Evolutionary conservation across 1,140 invertebrate genomes (phyloP).

Genomic region (Akabosia matsudoensis): DNA sequence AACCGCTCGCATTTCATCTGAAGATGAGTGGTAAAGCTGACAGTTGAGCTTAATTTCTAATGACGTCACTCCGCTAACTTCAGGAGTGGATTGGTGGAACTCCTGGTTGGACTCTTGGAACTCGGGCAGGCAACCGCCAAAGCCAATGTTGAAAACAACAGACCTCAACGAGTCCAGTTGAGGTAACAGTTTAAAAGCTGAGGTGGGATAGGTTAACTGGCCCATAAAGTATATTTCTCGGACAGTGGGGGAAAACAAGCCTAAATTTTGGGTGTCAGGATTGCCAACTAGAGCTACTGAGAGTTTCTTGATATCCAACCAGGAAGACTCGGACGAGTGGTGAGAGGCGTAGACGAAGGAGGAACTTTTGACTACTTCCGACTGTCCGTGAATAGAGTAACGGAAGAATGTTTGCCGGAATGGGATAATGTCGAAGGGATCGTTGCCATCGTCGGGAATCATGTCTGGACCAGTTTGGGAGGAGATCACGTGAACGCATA

Average conservation of each 20-base stretch:
- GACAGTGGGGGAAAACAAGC: not conserved
- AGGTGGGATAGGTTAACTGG: not conserved
- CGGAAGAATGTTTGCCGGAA: conserved; percentile 17
- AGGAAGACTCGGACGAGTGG: not conserved
- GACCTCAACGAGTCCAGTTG: not conserved
- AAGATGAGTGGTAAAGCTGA: not conserved
- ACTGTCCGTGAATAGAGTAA: not conserved
- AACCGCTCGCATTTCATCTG: not conserved
- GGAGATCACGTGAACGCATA: not conserved
- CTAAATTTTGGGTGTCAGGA: not conserved
- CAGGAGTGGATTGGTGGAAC: not conserved
- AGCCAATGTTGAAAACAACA: not conserved
- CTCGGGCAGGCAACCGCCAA: not conserved
- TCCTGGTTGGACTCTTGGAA: not conserved
- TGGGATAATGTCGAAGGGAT: not conserved
- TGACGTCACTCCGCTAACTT: not conserved
- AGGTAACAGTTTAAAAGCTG: not conserved
- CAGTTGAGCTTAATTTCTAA: not conserved
- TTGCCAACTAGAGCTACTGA: not conserved
- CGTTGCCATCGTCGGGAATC: not conserved
- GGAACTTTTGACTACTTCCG: not conserved
- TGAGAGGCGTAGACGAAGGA: conserved; percentile 4
- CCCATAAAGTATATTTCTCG: not conserved
- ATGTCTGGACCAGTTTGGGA: not conserved
- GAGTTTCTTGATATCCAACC: not conserved